Conservation (phyloP, 2,113 vertebrate species). For the Notarius quadriscutis region DNA sequence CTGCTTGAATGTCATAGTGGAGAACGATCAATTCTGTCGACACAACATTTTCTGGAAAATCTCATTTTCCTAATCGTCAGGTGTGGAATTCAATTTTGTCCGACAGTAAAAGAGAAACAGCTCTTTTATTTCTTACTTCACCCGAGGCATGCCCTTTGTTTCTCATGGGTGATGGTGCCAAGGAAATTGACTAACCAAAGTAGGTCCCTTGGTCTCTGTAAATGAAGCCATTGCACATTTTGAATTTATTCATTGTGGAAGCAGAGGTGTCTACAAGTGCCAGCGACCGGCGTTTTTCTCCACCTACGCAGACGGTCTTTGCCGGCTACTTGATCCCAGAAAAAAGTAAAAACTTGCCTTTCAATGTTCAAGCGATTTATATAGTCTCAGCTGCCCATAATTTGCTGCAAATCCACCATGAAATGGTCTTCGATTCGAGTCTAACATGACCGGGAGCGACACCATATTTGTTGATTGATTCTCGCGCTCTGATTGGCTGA, state of each 20-base stretch:
- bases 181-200: conserved; percentile 4
- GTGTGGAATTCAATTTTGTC: background rate
- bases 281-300: too few relatives aligned
- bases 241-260: background rate
- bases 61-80: background rate
- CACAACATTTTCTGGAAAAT: background rate
- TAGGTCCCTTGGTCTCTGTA: background rate
- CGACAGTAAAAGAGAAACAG: background rate
- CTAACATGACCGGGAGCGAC: too few relatives aligned
- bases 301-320: too few relatives aligned
- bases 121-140: background rate
- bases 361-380: too few relatives aligned
- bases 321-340: too few relatives aligned
- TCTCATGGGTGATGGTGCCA: background rate
- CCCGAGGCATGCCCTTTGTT: background rate
- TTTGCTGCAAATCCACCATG: too few relatives aligned
- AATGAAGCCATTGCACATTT: background rate
- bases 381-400: too few relatives aligned
- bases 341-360: too few relatives aligned
- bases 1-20: background rate
- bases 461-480: too few relatives aligned
- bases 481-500: too few relatives aligned
- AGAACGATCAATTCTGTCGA: background rate
- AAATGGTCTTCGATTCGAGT: too few relatives aligned
- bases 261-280: background rate